A percentile compares a stretch with the other conserved stretches of the same genome.
Evolutionary conservation across 2,113 vertebrate genomes (phyloP).

Genomic region (Xiphorhynchus elegans): DNA sequence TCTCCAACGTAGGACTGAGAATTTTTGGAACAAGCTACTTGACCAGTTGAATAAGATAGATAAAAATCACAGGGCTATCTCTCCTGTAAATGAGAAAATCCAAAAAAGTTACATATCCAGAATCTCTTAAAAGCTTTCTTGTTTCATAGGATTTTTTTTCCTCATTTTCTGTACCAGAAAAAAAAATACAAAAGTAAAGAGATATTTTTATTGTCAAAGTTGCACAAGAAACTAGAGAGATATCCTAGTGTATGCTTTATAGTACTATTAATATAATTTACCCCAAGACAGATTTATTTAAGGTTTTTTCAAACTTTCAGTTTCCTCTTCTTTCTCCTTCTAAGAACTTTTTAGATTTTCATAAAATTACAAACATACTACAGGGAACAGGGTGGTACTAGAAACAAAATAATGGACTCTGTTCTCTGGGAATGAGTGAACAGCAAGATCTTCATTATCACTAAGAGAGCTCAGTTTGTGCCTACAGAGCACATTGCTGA

Average conservation of each 20-base stretch:
- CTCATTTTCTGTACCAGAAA: background rate
- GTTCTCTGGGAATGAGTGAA: background rate
- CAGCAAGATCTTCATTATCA: background rate
- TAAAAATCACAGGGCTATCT: fast-evolving
- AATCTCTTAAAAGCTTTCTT: background rate
- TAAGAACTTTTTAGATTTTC: background rate
- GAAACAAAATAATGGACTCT: background rate
- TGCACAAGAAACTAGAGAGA: background rate
- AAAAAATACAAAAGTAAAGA: background rate
- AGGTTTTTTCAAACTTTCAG: background rate
- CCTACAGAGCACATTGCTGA: background rate
- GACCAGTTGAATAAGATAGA: background rate
- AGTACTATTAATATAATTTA: background rate
- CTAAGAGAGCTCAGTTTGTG: background rate
- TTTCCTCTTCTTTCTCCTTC: background rate
- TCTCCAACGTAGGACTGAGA: background rate
- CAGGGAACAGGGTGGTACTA: background rate
- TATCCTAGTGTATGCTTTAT: background rate
- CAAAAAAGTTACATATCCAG: background rate
- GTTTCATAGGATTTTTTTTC: background rate
- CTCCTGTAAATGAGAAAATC: background rate
- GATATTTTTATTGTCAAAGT: background rate
- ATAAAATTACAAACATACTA: background rate
- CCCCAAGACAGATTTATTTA: background rate
- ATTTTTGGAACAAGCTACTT: background rate